Conservation (phyloP, 2,888 invertebrate genomes). For the Germaria angustata region DNA sequence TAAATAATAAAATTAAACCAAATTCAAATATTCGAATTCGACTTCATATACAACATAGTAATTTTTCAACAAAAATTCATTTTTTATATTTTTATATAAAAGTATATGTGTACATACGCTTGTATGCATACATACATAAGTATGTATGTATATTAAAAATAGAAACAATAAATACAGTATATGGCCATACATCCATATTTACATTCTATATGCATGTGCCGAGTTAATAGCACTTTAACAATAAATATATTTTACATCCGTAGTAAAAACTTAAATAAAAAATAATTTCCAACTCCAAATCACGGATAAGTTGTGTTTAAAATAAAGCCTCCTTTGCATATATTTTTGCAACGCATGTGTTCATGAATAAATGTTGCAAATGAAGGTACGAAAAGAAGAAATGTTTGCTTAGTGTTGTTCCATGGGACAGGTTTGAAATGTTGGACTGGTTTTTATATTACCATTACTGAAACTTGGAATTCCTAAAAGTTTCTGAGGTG, state of each 20-base stretch:
- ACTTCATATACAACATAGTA: too few species aligned
- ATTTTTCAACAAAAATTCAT: too few species aligned
- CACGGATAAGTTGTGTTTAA: background rate
- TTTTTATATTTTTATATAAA: too few species aligned
- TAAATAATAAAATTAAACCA: too few species aligned
- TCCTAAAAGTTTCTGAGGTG: constrained; percentile 73
- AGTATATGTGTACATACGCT: too few species aligned
- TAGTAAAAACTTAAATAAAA: background rate
- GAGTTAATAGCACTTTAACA: background rate
- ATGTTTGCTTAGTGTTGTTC: constrained; percentile 72
- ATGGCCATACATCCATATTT: background rate
- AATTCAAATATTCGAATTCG: too few species aligned
- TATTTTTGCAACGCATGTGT: background rate
- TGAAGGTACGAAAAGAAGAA: background rate
- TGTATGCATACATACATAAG: background rate
- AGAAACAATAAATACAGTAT: background rate
- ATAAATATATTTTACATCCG: background rate
- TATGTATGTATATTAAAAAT: background rate
- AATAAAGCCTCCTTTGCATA: background rate
- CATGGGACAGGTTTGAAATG: constrained; percentile 73
- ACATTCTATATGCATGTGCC: background rate
- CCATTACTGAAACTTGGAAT: constrained; percentile 67
- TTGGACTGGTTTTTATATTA: constrained; percentile 39
- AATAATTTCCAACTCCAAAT: background rate
- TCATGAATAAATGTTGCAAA: background rate